Evolutionary conservation across 1,140 invertebrate species (phyloP).

Genomic region (Drosophila biarmipes): DNA sequence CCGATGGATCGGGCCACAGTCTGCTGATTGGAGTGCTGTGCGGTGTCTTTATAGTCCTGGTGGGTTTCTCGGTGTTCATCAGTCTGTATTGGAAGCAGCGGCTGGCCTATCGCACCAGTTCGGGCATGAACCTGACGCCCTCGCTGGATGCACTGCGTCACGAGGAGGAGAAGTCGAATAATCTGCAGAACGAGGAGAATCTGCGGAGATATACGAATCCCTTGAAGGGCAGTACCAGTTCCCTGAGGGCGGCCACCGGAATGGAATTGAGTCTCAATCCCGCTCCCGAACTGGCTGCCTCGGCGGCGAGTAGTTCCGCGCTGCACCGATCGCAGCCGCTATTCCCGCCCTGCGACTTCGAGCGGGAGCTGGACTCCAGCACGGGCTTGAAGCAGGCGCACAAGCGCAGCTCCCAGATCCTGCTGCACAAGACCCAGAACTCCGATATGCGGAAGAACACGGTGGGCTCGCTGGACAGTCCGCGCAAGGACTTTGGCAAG

Average conservation of each 20-base stretch:
- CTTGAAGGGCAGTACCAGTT: slow-evolving; percentile 83
- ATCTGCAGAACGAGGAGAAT: slow-evolving; percentile 95
- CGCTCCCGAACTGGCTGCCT: slow-evolving; percentile 83
- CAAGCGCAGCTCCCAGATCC: slow-evolving; percentile 87
- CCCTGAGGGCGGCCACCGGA: slow-evolving; percentile 77
- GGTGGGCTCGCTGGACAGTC: slow-evolving; percentile 89
- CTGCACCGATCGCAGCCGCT: slow-evolving; percentile 87
- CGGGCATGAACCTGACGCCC: slow-evolving; percentile 86
- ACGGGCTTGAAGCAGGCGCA: slow-evolving; percentile 67
- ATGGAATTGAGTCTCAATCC: slow-evolving; percentile 86
- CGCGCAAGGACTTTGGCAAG: slow-evolving; percentile 92
- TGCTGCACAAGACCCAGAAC: slow-evolving; percentile 90
- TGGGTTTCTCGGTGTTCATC: slow-evolving; percentile 80
- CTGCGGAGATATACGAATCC: slow-evolving; percentile 88
- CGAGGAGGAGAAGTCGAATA: slow-evolving; percentile 94
- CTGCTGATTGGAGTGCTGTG: slow-evolving; percentile 86
- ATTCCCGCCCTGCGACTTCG: slow-evolving; percentile 85
- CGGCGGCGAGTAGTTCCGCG: slow-evolving; percentile 86
- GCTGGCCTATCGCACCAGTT: slow-evolving; percentile 85
- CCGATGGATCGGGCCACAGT: slow-evolving; percentile 72
- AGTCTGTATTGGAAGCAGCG: slow-evolving; percentile 86
- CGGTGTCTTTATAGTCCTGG: slow-evolving; percentile 83
- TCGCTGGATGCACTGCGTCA: slow-evolving; percentile 87
- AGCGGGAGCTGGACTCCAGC: slow-evolving; percentile 70
- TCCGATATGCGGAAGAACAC: slow-evolving; percentile 92